Evolutionary conservation across 2,888 invertebrate genomes (phyloP).

Genomic region (Tricholauxania praeusta): DNA sequence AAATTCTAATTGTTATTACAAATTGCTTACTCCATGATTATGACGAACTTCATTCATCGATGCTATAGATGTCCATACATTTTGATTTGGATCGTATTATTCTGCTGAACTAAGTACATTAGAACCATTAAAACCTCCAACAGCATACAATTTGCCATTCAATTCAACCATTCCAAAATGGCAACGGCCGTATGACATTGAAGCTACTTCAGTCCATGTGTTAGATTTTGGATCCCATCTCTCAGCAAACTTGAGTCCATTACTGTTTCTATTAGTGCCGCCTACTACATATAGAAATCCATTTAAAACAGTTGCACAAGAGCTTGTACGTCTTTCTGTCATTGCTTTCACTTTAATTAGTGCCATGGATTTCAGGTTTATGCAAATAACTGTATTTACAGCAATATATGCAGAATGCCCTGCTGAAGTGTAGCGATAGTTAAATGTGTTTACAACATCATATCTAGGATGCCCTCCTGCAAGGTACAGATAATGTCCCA

Average conservation of each 20-base stretch:
- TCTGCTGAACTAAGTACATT: slow-evolving; percentile 90
- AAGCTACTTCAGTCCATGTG: slow-evolving; percentile 90
- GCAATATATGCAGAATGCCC: slow-evolving; percentile 95
- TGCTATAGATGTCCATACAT: slow-evolving; percentile 84
- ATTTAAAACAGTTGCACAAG: too few relatives aligned
- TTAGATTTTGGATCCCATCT: too few relatives aligned
- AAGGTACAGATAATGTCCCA: slow-evolving; percentile 83
- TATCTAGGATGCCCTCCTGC: too few relatives aligned
- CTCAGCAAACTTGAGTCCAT: too few relatives aligned
- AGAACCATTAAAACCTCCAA: slow-evolving; percentile 92
- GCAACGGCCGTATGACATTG: slow-evolving; percentile 86
- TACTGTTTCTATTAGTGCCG: too few relatives aligned
- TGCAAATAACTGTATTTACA: slow-evolving; percentile 90
- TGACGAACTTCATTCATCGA: slow-evolving; percentile 86
- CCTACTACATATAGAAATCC: too few relatives aligned
- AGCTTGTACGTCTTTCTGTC: slow-evolving; percentile 88
- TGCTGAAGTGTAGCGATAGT: too few relatives aligned
- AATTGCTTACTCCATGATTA: slow-evolving; percentile 83
- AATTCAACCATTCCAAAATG: slow-evolving; percentile 92
- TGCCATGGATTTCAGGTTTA: slow-evolving; percentile 82
- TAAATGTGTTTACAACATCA: too few relatives aligned
- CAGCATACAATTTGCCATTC: slow-evolving; percentile 86
- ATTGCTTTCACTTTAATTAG: slow-evolving; percentile 89
- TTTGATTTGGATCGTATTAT: slow-evolving; percentile 81
- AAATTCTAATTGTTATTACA: too few relatives aligned